These are phyloP conservation scores for Microplitis mediator DNA, from an alignment of 1,140 invertebrate species.

Conservation along the genomic window DNA sequence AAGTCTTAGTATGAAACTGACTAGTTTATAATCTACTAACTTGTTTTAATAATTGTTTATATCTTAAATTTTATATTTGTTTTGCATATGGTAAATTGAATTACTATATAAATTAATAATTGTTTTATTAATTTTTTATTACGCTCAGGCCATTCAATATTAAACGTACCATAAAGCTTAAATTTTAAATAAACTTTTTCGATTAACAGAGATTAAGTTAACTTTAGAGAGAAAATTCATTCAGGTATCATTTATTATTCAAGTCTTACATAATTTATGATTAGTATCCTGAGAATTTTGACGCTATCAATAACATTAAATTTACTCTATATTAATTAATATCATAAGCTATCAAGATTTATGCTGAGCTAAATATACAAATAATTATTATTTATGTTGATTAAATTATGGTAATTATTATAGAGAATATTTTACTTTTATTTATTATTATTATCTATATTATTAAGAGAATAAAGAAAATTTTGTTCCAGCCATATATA, in stretches of 20 bases:
- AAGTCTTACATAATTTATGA: not conserved
- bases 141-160: not conserved
- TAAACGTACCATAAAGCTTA: not conserved
- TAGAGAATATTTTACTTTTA: too few relatives aligned
- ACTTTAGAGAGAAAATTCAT: not conserved
- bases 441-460: too few relatives aligned
- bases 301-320: not conserved
- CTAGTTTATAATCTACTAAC: not conserved
- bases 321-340: not conserved
- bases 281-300: not conserved
- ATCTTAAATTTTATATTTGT: not conserved
- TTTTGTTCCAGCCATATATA: too few relatives aligned
- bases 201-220: not conserved
- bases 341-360: not conserved
- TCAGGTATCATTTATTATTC: not conserved
- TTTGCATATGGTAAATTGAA: not conserved
- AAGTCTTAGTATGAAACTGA: too few relatives aligned
- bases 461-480: too few relatives aligned
- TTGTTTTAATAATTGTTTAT: not conserved
- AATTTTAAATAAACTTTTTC: not conserved
- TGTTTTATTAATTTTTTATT: constrained; percentile 3
- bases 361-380: too few relatives aligned
- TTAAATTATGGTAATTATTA: too few relatives aligned
- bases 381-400: too few relatives aligned
- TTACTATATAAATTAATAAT: not conserved